These are phyloP conservation scores for Nineta flava DNA, from an alignment of 2,888 invertebrate genomes.

Conservation along the genomic window DNA sequence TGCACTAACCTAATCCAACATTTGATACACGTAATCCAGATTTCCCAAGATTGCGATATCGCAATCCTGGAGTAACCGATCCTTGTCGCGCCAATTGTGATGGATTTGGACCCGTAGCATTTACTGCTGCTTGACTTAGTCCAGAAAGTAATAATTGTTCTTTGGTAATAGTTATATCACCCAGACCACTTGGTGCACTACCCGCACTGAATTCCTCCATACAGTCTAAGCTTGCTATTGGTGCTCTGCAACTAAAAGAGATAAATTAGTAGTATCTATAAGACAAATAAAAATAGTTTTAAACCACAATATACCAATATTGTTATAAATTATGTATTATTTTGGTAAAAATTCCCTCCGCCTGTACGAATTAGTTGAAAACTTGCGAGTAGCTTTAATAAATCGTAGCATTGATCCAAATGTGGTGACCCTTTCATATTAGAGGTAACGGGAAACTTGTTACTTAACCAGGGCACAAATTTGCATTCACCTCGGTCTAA, in stretches of 20 bases:
- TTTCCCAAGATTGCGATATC: slow-evolving; percentile 88
- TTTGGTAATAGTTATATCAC: slow-evolving; percentile 33
- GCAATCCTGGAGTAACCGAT: slow-evolving; percentile 62
- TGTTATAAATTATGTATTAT: background rate
- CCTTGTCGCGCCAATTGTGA: slow-evolving; percentile 45
- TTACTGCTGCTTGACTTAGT: slow-evolving; percentile 21
- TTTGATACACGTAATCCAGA: slow-evolving; percentile 89
- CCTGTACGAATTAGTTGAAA: too few species aligned
- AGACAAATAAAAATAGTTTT: too few species aligned
- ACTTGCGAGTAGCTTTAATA: too few species aligned
- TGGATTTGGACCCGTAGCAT: slow-evolving; percentile 18
- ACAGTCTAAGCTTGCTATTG: slow-evolving; percentile 83
- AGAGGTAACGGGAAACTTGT: too few species aligned
- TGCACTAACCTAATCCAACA: slow-evolving; percentile 56
- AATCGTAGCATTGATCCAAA: too few species aligned
- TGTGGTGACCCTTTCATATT: too few species aligned
- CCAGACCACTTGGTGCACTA: slow-evolving; percentile 27
- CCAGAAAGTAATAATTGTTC: slow-evolving; percentile 36
- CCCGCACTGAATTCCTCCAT: slow-evolving; percentile 82
- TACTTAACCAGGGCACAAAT: too few species aligned
- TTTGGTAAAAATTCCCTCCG: background rate
- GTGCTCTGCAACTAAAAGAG: slow-evolving; percentile 67
- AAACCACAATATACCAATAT: too few species aligned
- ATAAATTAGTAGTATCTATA: background rate
- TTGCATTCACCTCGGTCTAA: too few species aligned